phyloP scores from a whole-genome alignment of 2,888 invertebrate genomes.

The Eristalis pertinax region DNA sequence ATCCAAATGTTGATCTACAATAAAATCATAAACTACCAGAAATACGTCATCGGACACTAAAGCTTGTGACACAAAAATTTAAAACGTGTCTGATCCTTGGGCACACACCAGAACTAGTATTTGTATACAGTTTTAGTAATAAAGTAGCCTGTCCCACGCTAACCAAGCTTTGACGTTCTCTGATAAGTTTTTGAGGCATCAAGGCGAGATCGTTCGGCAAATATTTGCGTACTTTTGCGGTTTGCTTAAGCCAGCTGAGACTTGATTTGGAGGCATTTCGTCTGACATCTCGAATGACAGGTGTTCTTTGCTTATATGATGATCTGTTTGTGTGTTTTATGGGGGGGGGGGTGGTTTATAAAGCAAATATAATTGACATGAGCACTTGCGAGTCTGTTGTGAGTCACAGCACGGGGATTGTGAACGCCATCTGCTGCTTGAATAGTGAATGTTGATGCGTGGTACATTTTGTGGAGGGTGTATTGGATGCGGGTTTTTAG shows the following conservation, averaged over 20 bases:
- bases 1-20: slow-evolving; percentile 20
- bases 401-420: not conserved
- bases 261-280: not conserved
- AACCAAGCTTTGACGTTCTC: not conserved
- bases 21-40: slow-evolving; percentile 44
- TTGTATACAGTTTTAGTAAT: not conserved
- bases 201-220: not conserved
- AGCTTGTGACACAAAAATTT: slow-evolving; percentile 37
- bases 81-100: slow-evolving; percentile 17
- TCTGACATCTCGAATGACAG: not conserved
- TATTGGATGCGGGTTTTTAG: not conserved
- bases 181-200: slow-evolving; percentile 19
- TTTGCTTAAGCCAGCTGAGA: not conserved
- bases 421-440: not conserved
- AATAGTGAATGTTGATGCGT: not conserved
- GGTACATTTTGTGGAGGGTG: not conserved
- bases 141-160: not conserved
- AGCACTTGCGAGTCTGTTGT: not conserved
- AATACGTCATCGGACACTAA: slow-evolving; percentile 24
- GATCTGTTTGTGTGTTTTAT: not conserved
- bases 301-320: not conserved
- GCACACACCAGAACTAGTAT: slow-evolving; percentile 38
- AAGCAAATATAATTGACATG: not conserved
- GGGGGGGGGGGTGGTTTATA: not conserved
- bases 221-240: slow-evolving; percentile 14